Evolutionary conservation across 1,140 invertebrate genomes (phyloP).

Genomic region (Drosophila tani): DNA sequence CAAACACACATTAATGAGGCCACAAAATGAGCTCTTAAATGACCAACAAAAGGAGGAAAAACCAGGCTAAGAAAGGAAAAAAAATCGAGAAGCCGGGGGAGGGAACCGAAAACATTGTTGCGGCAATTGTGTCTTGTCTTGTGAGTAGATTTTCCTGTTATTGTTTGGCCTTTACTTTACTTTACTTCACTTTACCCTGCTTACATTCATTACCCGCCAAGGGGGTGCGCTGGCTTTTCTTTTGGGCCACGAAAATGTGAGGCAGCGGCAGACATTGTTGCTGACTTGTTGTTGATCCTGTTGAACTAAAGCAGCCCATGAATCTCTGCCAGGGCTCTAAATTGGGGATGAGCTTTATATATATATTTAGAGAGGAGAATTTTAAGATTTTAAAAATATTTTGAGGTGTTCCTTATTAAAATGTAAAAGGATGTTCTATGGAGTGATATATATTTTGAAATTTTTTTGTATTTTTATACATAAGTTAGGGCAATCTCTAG

Average conservation of each 20-base stretch:
- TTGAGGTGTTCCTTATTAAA: too few relatives aligned
- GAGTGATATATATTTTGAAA: too few relatives aligned
- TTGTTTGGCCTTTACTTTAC: constrained; percentile 45
- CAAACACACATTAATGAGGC: constrained; percentile 44
- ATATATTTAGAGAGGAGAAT: background rate
- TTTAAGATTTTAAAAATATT: background rate
- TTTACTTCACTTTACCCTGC: constrained; percentile 26
- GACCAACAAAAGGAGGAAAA: constrained; percentile 38
- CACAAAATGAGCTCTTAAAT: constrained; percentile 58
- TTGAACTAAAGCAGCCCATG: constrained; percentile 65
- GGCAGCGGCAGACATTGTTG: constrained; percentile 58
- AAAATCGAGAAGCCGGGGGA: background rate
- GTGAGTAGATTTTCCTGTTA: constrained; percentile 42
- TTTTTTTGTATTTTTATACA: too few relatives aligned
- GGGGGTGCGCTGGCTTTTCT: constrained; percentile 3
- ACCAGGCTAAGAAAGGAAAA: background rate
- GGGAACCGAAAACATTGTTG: constrained; percentile 42
- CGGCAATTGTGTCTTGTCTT: constrained; percentile 51
- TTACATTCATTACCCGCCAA: constrained; percentile 38
- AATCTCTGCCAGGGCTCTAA: constrained; percentile 27
- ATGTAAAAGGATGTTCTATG: too few relatives aligned
- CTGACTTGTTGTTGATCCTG: constrained; percentile 73
- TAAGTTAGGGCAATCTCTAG: background rate
- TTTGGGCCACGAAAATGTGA: constrained; percentile 7
- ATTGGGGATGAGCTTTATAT: background rate